Evolutionary conservation across 2,797 vertebrate genomes (phyloP), one percentile per base, ranked within the genome.

Genomic region (Coregonus suidteri): DNA sequence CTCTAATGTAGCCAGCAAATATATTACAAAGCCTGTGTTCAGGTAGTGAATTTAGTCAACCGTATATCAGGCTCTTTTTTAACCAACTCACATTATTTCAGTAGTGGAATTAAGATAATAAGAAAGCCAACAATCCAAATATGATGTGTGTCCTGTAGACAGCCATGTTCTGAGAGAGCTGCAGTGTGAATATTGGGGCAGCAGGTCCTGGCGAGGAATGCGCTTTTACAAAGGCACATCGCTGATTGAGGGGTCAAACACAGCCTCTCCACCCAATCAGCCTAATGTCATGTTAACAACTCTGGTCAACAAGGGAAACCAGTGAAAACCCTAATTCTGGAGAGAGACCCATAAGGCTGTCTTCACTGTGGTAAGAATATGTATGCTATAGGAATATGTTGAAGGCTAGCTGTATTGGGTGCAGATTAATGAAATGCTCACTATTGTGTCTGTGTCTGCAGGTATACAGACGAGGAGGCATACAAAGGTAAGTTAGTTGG

Each of bases 71-170:
- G n/a, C n/a, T 71, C 69, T 51, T 47, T 56, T 56, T 18, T 47
- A 47, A 47, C 41, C 41, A 47, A 47, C 41, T 47, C 41, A 47
- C 2, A 47, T 47, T 47, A 47, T 47, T 47, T 47, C 41, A 47
- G 16, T 41, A 37, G 53, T 14, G 14, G 31, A 35, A 14, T 52
- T 9, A 25, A 71, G 47, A 14, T 5, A n/a, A 52, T 31, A 1
- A 52, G 15, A 20, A 59, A 16, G 1, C 52, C 13, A 75, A 81
- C 81, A 83, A 82, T 74, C 73, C 74, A 87, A 81, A 59, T 18
- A 59, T 6, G 5, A 5, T n/a, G 83, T 82, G 73, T 79, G 65
- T 72, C 73, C 81, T 30, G 56, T 90, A 84, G 89, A n/a, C 18
- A 9, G 37, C 18, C 68, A 25, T 47, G 68, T 41, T 70, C 68